A percentile compares a stretch with the other conserved stretches of the same genome.
Conservation (phyloP, 2,113 vertebrate genomes). For the Brachypteracias leptosomus region DNA sequence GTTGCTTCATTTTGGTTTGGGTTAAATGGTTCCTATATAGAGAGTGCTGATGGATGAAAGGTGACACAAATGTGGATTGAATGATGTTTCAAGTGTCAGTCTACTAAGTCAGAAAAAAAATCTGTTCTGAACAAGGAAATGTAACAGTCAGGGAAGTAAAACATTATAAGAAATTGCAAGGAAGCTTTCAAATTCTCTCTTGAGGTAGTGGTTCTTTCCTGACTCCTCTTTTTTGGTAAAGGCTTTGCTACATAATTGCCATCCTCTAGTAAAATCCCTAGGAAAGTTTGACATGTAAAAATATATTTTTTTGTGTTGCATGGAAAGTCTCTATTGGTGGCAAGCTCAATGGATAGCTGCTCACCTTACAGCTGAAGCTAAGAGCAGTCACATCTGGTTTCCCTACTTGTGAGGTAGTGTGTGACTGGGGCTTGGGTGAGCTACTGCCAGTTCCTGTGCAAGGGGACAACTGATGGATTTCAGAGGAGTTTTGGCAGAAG, state of each 20-base stretch:
- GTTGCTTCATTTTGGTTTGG: not conserved
- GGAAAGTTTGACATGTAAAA: not conserved
- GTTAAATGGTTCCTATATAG: not conserved
- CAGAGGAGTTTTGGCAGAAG: not conserved
- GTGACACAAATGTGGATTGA: not conserved
- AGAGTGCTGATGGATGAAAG: not conserved
- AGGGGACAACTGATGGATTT: not conserved
- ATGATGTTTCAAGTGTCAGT: not conserved
- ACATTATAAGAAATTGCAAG: not conserved
- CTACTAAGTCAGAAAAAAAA: not conserved
- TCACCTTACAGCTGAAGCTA: not conserved
- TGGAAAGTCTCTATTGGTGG: not conserved
- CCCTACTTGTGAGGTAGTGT: not conserved
- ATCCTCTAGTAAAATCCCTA: not conserved
- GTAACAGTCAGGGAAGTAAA: not conserved
- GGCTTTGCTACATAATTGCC: not conserved
- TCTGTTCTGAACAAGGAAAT: not conserved
- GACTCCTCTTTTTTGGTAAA: not conserved
- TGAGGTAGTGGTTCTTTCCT: not conserved
- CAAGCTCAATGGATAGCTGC: not conserved
- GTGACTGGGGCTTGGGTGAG: not conserved
- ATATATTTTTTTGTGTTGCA: not conserved
- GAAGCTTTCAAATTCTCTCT: not conserved
- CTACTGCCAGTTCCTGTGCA: not conserved
- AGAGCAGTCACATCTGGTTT: not conserved